Evolutionary conservation across 2,888 invertebrate species (phyloP), one percentile per base, ranked within the genome.

Genomic region (Eremobia ochroleuca): DNA sequence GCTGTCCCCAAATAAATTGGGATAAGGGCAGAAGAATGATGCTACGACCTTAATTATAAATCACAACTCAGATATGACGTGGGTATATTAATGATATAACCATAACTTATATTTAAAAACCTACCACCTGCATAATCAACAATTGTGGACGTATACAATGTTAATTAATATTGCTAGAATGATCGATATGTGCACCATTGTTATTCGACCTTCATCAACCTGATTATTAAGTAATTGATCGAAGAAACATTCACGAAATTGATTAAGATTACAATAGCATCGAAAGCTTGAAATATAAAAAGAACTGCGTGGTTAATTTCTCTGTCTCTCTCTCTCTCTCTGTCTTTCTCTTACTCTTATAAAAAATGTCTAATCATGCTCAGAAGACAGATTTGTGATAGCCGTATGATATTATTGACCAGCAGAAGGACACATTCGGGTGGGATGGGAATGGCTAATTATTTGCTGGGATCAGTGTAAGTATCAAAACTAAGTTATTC

Each of bases 321-420:
- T 46, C 46, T 46, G 15, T 43, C 40, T 43, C 43, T 15, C 46
- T 46, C 0, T 46, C n/a, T 46, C 46, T 46, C 46, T 46, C 43
- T 43, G 13, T 43, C 43, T 15, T 18, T 46, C 0, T 46, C 46
- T 18, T 46, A 46, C 46, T 46, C 46, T 46, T 46, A 18, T 46
- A 46, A 46, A 43, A 46, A 46, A n/a, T n/a, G n/a, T n/a, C n/a
- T 52, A n/a, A 58, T 49, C 9, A 28, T 58, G 2, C 18, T 31
- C 31, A 64, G 28, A 21, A 28, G 15, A 43, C 5, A 1, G 58
- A 59, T 52, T 59, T 74, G 28, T 37, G 15, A n/a, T n/a, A 79
- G 2, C 28, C 67, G n/a, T 68, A 76, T 82, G 62, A 82, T 28
- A 49, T 15, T 34, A 15, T 49, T 11, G 34, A 43, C 25, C 15